Evolutionary conservation across 2,113 vertebrate species (phyloP).

Genomic region (Pterocles burchelli): DNA sequence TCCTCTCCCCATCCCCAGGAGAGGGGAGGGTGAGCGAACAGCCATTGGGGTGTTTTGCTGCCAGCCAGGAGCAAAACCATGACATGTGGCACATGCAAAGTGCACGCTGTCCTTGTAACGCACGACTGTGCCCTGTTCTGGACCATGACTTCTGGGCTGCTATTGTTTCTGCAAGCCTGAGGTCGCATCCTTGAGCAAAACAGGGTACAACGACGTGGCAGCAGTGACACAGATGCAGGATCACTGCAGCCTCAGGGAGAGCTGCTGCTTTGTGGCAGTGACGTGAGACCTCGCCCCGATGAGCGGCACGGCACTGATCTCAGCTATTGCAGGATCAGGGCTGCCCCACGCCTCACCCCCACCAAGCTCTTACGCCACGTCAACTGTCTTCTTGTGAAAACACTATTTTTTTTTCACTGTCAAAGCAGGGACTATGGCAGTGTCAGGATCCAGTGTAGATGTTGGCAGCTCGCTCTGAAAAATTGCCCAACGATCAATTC

Average conservation of each 20-base stretch:
- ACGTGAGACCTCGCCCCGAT: rapidly evolving
- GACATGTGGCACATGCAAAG: too few species aligned
- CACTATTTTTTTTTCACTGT: rapidly evolving
- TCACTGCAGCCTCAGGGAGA: rapidly evolving
- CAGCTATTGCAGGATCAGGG: rapidly evolving
- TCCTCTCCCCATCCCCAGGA: too few species aligned
- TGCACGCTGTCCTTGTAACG: background rate
- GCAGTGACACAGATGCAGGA: rapidly evolving
- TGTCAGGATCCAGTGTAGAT: rapidly evolving
- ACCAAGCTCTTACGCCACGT: rapidly evolving
- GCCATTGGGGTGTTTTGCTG: too few species aligned
- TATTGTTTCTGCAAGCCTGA: background rate
- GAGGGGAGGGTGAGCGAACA: too few species aligned
- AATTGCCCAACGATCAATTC: rapidly evolving
- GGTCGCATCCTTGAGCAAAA: too few species aligned
- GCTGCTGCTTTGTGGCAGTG: rapidly evolving
- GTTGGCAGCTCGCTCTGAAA: background rate
- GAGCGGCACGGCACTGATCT: rapidly evolving
- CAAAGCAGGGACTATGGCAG: background rate
- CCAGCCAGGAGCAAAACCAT: too few species aligned
- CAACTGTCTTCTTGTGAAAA: rapidly evolving
- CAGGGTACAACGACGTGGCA: rapidly evolving
- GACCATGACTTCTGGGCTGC: rapidly evolving
- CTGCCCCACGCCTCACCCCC: background rate
- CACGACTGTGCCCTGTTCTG: rapidly evolving